Base-by-base conservation (phyloP, 2,888 invertebrate genomes). In the Monopis laevigella region DNA sequence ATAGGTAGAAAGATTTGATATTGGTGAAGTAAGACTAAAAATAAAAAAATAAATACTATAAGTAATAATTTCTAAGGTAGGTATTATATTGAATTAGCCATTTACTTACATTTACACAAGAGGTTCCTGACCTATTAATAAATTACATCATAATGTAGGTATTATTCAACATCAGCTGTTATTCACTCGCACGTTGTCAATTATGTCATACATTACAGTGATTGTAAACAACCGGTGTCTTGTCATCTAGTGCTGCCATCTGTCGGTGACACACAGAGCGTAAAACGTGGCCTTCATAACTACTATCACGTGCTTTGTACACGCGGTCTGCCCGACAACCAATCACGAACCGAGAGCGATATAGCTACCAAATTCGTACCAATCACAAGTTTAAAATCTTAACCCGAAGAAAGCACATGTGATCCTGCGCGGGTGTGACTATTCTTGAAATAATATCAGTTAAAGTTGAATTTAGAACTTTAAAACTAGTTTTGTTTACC, bases 371-470 rank as follows among this genome's bases (percentile, higher is more conserved):
- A 13, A 19, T 11, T 3, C n/a, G 21, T 3, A 39, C 74, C 74
- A 75, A 75, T 75, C 55, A 52, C 49, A 44, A 48, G 51, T 51
- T 54, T 51, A 45, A 55, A 55, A 53, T 56, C 51, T 56, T 52
- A 50, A 56, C 47, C 59, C 59, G 55, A 53, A 58, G 65, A 62
- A 60, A 61, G 63, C 69, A 74, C 77, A 73, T 77, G 77, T 77
- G 75, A 74, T 65, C 61, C n/a, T 7, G 10, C 24, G 24, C 10
- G 24, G 24, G 24, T 24, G 24, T 24, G 10, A 24, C 10, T 7
- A 7, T 24, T 7, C 6, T 24, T 24, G 10, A 5, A 24, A 8
- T 24, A 24, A 7, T 24, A 7, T 24, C 24, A 24, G 10, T 7
- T 24, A 24, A 7, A 7, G 24, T 24, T 24, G 24, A 24, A 24